phyloP scores from a whole-genome alignment of 2,797 vertebrate genomes.

The Pseudotriccus pelzelni region DNA sequence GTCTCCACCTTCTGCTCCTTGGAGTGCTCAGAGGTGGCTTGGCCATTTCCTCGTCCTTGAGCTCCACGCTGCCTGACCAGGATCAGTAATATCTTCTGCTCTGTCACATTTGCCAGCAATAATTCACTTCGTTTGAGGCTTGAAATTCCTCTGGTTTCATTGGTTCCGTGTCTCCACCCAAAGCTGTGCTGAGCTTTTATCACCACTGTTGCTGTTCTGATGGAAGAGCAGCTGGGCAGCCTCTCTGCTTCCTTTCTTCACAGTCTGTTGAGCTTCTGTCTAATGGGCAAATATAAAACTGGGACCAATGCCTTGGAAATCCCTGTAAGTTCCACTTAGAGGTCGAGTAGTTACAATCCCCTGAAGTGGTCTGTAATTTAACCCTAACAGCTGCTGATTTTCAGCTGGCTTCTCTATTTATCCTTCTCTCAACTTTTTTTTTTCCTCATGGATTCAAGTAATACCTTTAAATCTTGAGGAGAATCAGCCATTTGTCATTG shows the following conservation, averaged over 20 bases:
- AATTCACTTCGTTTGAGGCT: neutral
- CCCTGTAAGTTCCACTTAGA: neutral
- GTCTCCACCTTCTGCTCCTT: neutral
- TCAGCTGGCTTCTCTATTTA: neutral
- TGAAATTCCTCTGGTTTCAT: neutral
- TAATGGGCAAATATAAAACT: neutral
- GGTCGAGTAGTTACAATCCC: neutral
- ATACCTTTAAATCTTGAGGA: neutral
- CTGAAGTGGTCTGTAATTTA: neutral
- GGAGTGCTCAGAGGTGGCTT: neutral
- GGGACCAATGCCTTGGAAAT: neutral
- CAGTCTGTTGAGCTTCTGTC: neutral
- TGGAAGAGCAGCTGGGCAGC: neutral
- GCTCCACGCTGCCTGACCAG: neutral
- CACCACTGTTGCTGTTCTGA: neutral
- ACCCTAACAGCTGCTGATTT: neutral
- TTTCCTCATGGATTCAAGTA: neutral
- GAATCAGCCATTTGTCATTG: neutral
- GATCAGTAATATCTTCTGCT: neutral
- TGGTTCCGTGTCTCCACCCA: neutral
- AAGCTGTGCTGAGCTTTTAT: neutral
- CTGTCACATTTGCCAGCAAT: neutral
- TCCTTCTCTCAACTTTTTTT: neutral
- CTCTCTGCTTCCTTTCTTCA: neutral
- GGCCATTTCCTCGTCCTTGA: neutral